A percentile compares a stretch with the other conserved stretches of the same genome.
Evolutionary conservation across 1,140 invertebrate species (phyloP).

Genomic region (Atta colombica): DNA sequence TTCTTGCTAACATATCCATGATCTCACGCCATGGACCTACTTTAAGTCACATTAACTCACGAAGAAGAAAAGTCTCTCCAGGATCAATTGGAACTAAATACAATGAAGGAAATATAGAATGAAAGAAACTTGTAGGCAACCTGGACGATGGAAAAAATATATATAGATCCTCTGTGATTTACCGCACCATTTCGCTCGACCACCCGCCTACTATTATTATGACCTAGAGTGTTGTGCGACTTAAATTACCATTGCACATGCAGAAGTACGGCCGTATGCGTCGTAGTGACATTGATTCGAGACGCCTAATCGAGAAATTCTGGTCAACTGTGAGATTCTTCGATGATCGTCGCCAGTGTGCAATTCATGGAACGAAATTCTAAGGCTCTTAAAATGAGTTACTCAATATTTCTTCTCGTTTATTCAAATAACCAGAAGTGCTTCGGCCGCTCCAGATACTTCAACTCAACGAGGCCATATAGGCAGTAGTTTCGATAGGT

Average conservation of each 20-base stretch:
- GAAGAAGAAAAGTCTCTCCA: constrained; percentile 56
- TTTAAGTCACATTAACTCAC: constrained; percentile 77
- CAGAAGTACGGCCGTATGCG: not conserved
- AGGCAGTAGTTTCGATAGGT: constrained; percentile 8
- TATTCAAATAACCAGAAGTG: constrained; percentile 40
- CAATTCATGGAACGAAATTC: constrained; percentile 22
- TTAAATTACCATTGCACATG: constrained; percentile 29
- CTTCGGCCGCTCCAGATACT: constrained; percentile 32
- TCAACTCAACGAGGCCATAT: constrained; percentile 33
- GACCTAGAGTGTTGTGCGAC: constrained; percentile 31
- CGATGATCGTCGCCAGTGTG: not conserved
- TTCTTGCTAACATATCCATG: not conserved
- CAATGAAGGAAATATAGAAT: constrained; percentile 67
- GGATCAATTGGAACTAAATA: constrained; percentile 45
- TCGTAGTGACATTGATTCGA: constrained; percentile 23
- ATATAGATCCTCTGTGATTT: constrained; percentile 75
- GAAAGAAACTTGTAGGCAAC: not conserved
- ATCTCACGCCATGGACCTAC: constrained; percentile 78
- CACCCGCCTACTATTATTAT: constrained; percentile 41
- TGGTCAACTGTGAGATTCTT: constrained; percentile 8
- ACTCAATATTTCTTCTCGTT: constrained; percentile 33
- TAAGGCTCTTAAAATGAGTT: not conserved
- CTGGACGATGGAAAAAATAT: constrained; percentile 49
- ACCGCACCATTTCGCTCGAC: constrained; percentile 77
- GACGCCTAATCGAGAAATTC: constrained; percentile 21